Conservation (phyloP, 2,113 vertebrate species). For the Pseudopipra pipra region DNA sequence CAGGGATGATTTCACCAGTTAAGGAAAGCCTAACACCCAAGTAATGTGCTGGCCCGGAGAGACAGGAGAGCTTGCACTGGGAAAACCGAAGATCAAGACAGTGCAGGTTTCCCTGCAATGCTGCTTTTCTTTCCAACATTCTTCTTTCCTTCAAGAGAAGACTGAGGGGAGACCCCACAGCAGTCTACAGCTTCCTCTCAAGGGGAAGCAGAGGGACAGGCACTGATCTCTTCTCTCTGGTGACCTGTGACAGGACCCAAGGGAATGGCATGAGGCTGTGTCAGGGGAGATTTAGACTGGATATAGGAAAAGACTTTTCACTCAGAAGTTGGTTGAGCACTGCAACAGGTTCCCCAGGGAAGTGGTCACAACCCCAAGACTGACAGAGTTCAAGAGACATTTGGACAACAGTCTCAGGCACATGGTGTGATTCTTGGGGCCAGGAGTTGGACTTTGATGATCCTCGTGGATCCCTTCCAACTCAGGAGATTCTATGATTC, state of each 20-base stretch:
- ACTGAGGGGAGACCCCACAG: neutral
- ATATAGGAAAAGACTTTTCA: neutral
- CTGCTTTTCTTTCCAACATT: neutral
- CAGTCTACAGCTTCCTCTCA: neutral
- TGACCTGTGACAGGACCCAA: neutral
- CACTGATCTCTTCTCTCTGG: fast-evolving
- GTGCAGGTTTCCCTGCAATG: fast-evolving
- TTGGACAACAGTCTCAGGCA: neutral
- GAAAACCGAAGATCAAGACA: neutral
- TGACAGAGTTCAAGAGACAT: neutral
- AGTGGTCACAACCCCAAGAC: neutral
- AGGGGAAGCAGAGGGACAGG: neutral
- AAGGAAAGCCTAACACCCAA: neutral
- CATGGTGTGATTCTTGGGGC: fast-evolving
- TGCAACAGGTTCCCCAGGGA: neutral
- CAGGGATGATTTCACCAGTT: neutral
- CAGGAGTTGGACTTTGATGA: neutral
- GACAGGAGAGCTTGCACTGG: neutral
- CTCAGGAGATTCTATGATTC: neutral
- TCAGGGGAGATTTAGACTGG: neutral
- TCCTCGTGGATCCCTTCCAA: neutral
- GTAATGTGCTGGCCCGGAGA: neutral
- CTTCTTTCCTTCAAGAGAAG: neutral
- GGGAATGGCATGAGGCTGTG: neutral
- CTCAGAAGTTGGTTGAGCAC: neutral